Evolutionary conservation across 1,140 invertebrate genomes (phyloP).

Genomic region (Hyles vespertilio): DNA sequence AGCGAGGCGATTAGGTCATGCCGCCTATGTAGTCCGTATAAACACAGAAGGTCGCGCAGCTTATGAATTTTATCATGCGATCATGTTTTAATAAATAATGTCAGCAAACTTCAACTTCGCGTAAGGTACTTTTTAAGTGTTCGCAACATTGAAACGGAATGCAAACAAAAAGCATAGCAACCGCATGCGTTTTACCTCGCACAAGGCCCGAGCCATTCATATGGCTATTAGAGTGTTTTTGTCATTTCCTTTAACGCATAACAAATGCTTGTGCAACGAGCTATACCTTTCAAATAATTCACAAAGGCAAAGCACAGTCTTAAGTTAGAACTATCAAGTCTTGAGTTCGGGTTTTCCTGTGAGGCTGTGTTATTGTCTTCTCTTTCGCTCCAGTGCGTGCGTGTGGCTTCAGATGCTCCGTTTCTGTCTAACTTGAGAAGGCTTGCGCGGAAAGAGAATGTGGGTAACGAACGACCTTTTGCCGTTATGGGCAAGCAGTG

Average conservation of each 20-base stretch:
- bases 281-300: conserved; percentile 66
- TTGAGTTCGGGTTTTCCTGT: conserved; percentile 68
- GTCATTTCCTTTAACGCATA: conserved; percentile 53
- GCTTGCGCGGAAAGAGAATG: conserved; percentile 75
- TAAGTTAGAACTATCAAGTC: conserved; percentile 71
- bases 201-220: conserved; percentile 16
- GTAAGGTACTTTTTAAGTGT: background rate
- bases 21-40: too few relatives aligned
- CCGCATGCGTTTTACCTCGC: conserved; percentile 1
- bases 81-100: too few relatives aligned
- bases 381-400: conserved; percentile 27
- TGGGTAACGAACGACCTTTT: conserved; percentile 74
- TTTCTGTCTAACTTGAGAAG: conserved; percentile 60
- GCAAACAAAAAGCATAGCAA: background rate
- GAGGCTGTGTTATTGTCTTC: conserved; percentile 45
- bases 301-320: conserved; percentile 64
- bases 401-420: conserved; percentile 23
- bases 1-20: too few relatives aligned
- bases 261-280: conserved; percentile 57
- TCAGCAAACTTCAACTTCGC: too few relatives aligned
- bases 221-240: conserved; percentile 45
- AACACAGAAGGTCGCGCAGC: too few relatives aligned
- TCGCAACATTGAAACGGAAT: background rate
- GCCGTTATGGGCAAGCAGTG: conserved; percentile 68
- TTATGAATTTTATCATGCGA: too few relatives aligned